These are phyloP conservation scores for Cepaea hortensis DNA, from an alignment of 2,888 invertebrate species.

Conservation along the genomic window DNA sequence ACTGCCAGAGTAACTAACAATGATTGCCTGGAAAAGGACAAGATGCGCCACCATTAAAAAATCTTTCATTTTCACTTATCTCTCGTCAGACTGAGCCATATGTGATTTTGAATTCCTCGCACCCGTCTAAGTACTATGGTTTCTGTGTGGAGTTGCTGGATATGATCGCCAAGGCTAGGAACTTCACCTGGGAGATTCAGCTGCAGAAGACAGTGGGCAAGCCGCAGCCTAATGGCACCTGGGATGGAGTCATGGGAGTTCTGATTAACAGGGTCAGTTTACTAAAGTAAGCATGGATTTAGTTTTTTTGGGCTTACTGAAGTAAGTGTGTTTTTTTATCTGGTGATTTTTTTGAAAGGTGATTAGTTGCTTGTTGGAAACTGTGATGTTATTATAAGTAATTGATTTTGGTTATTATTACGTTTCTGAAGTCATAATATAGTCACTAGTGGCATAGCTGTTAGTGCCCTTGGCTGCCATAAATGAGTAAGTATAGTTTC, in stretches of 20 bases:
- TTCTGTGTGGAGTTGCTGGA: slow-evolving; percentile 92
- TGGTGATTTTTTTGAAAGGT: background rate
- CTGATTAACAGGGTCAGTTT: slow-evolving; percentile 76
- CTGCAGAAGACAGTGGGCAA: slow-evolving; percentile 19
- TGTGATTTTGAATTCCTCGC: slow-evolving; percentile 77
- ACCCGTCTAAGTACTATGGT: slow-evolving; percentile 82
- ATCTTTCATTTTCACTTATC: background rate
- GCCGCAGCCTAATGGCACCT: slow-evolving; percentile 67
- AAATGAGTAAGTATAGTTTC: too few species aligned
- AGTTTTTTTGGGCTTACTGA: background rate
- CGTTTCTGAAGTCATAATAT: too few species aligned
- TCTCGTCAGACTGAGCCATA: slow-evolving; percentile 77
- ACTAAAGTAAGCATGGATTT: background rate
- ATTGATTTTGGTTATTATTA: too few species aligned
- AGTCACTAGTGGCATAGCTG: too few species aligned
- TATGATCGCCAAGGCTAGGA: slow-evolving; percentile 86
- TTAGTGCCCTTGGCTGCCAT: too few species aligned
- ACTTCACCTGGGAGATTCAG: slow-evolving; percentile 84
- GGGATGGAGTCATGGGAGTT: slow-evolving; percentile 79
- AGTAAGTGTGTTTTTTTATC: background rate
- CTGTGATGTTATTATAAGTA: too few species aligned
- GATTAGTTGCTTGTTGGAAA: background rate
- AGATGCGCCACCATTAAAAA: too few species aligned
- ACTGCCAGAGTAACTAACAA: too few species aligned
- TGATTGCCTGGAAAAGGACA: too few species aligned